These are phyloP conservation scores for Drosophila navojoa DNA, from an alignment of 1,140 invertebrate genomes.

Conservation along the genomic window DNA sequence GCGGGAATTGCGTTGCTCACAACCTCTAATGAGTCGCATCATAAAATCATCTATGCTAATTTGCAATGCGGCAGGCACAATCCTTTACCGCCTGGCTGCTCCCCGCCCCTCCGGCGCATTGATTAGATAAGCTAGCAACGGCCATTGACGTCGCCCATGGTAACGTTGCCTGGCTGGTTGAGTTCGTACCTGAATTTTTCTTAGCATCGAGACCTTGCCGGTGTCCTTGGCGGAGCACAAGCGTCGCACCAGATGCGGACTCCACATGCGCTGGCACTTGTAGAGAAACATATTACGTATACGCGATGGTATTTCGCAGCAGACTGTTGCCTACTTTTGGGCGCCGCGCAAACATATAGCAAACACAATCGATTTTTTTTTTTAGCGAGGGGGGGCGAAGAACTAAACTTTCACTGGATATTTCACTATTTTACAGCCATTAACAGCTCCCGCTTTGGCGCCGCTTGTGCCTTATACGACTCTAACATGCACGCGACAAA, in stretches of 20 bases:
- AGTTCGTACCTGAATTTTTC: slow-evolving; percentile 58
- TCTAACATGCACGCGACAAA: slow-evolving; percentile 71
- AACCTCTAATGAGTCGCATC: slow-evolving; percentile 32
- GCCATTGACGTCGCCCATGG: slow-evolving; percentile 41
- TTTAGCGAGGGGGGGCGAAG: too few species aligned
- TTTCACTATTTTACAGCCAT: slow-evolving; percentile 47
- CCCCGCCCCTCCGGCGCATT: background rate
- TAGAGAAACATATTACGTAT: slow-evolving; percentile 71
- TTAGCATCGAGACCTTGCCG: slow-evolving; percentile 50
- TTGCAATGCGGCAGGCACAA: slow-evolving; percentile 20
- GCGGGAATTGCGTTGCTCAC: slow-evolving; percentile 32
- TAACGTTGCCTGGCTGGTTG: slow-evolving; percentile 33
- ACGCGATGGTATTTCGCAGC: slow-evolving; percentile 33
- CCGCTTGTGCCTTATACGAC: slow-evolving; percentile 58
- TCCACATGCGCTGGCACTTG: slow-evolving; percentile 61
- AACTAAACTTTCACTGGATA: slow-evolving; percentile 27
- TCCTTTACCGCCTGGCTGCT: background rate
- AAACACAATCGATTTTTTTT: slow-evolving; percentile 59
- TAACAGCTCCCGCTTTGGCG: slow-evolving; percentile 35
- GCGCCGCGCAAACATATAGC: slow-evolving; percentile 30
- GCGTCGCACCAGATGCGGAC: slow-evolving; percentile 44
- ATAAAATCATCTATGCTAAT: slow-evolving; percentile 69
- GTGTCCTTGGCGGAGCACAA: slow-evolving; percentile 38
- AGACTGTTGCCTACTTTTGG: slow-evolving; percentile 58
- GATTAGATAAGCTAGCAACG: slow-evolving; percentile 66